Percentiles rank a stretch among this genome's conserved stretches.
These are phyloP conservation scores for Xenopus petersii DNA, from an alignment of 2,797 vertebrate species.

Conservation along the genomic window DNA sequence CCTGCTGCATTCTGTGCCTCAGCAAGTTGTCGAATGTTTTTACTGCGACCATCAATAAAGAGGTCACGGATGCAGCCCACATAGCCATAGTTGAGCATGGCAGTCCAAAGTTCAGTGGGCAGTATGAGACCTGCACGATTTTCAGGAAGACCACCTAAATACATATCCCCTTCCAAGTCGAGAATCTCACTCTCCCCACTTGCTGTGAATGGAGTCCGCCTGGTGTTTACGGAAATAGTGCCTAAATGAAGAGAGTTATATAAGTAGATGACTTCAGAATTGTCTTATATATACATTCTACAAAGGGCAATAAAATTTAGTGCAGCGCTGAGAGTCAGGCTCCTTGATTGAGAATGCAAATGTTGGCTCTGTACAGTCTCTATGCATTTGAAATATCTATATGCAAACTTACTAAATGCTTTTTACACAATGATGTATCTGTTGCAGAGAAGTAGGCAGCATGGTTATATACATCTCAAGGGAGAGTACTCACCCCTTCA, in stretches of 20 bases:
- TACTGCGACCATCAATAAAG: conserved; percentile 94
- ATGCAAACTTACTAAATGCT: too few species aligned
- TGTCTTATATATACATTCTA: too few species aligned
- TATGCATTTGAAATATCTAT: too few species aligned
- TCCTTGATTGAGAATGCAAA: too few species aligned
- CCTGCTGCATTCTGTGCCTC: conserved; percentile 91
- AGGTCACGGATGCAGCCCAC: conserved; percentile 95
- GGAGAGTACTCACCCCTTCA: too few species aligned
- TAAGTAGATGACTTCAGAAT: too few species aligned
- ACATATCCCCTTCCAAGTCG: conserved; percentile 96
- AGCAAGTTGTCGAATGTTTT: conserved; percentile 95
- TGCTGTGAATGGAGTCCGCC: conserved; percentile 91
- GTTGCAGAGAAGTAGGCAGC: too few species aligned
- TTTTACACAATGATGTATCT: too few species aligned
- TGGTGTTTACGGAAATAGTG: conserved; percentile 97
- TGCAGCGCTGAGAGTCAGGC: too few species aligned
- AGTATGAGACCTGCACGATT: conserved; percentile 89
- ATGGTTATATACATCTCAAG: too few species aligned
- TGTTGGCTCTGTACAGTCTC: too few species aligned
- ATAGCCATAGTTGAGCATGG: conserved; percentile 97
- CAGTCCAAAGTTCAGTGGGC: conserved; percentile 96
- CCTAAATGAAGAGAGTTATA: conserved; percentile 63
- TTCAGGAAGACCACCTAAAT: conserved; percentile 88
- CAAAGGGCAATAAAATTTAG: too few species aligned
- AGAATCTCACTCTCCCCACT: conserved; percentile 97